These are phyloP conservation scores for Mormyrus lacerda DNA, from an alignment of 2,113 vertebrate genomes.

Conservation along the genomic window DNA sequence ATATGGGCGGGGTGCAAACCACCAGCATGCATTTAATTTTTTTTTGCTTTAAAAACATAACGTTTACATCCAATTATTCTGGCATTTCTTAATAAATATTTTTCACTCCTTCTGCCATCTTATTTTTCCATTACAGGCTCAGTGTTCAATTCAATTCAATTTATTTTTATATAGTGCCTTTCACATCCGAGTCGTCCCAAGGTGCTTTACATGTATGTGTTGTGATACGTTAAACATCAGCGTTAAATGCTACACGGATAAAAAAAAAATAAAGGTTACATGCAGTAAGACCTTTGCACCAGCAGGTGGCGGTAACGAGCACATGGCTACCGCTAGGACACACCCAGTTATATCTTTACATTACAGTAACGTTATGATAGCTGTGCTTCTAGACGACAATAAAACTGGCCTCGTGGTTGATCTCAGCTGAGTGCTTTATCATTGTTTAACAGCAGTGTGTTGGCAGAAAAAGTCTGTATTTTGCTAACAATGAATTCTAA, in stretches of 20 bases:
- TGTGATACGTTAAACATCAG: too few relatives aligned
- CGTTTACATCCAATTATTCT: background rate
- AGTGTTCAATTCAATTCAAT: too few relatives aligned
- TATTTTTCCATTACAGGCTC: background rate
- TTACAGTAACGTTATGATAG: background rate
- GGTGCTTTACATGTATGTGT: too few relatives aligned
- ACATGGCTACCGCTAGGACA: background rate
- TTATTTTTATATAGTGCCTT: too few relatives aligned
- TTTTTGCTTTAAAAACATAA: background rate
- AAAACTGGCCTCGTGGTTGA: background rate
- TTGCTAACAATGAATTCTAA: background rate
- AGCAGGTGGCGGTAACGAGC: background rate
- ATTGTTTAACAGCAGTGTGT: background rate
- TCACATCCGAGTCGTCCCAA: too few relatives aligned
- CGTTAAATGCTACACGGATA: background rate
- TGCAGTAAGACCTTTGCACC: background rate
- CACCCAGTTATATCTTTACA: background rate
- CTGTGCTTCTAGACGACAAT: background rate
- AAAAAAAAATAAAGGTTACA: background rate
- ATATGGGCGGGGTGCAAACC: too few relatives aligned
- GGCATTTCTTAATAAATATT: background rate
- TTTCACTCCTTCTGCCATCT: background rate
- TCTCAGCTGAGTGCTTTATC: background rate
- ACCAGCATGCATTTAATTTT: background rate
- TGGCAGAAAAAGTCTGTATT: background rate